Conservation (phyloP, 2,113 vertebrate species). For the Accipiter virgatus region DNA sequence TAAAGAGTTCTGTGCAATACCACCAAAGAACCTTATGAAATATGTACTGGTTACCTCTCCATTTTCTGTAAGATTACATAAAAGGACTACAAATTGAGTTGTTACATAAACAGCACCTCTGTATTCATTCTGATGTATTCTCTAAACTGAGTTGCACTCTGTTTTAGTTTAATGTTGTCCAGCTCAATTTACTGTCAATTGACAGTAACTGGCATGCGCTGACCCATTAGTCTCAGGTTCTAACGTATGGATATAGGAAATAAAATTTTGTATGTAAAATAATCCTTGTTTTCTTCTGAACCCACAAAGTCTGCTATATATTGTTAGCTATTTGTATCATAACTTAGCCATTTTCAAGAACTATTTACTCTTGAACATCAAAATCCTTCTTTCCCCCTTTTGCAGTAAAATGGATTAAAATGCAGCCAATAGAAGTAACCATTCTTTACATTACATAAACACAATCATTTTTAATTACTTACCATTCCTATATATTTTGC, state of each 20-base stretch:
- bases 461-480: neutral
- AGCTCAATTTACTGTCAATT: neutral
- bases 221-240: neutral
- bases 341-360: neutral
- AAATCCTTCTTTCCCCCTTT: neutral
- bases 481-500: neutral
- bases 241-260: neutral
- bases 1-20: neutral
- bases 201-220: neutral
- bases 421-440: neutral
- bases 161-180: neutral
- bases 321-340: neutral
- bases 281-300: neutral
- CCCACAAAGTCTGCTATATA: neutral
- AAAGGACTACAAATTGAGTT: neutral
- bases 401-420: neutral
- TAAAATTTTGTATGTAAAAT: neutral
- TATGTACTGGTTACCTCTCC: neutral
- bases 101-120: neutral
- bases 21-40: neutral
- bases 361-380: neutral
- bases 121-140: too few species aligned
- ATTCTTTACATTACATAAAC: neutral
- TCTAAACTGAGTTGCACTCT: fast-evolving
- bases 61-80: neutral